Evolutionary conservation across 2,888 invertebrate species (phyloP).

Genomic region (Cephus pygmeus): DNA sequence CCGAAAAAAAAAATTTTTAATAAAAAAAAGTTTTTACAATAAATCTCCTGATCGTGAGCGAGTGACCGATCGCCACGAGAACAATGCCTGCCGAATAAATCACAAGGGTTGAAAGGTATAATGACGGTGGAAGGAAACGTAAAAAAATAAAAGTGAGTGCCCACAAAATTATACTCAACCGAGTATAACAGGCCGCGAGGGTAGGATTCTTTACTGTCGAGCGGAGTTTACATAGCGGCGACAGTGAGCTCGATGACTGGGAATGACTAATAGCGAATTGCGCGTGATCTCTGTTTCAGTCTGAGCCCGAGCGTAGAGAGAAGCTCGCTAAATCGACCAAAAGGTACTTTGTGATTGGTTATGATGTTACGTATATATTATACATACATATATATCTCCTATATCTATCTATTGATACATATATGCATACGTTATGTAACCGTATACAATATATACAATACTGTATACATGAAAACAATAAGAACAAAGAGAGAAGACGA

Average conservation of each 20-base stretch:
- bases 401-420: constrained; percentile 36
- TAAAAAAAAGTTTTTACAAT: too few species aligned
- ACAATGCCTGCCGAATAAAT: too few species aligned
- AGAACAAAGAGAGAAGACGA: too few species aligned
- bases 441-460: constrained; percentile 30
- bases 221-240: neutral
- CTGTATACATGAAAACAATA: constrained; percentile 29
- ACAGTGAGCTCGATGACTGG: neutral
- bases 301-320: constrained; percentile 65
- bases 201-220: too few species aligned
- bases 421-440: constrained; percentile 5
- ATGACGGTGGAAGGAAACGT: neutral
- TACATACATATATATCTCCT: constrained; percentile 34
- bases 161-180: too few species aligned
- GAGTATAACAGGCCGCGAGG: too few species aligned
- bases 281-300: constrained; percentile 66
- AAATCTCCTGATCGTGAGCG: too few species aligned
- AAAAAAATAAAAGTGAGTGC: neutral
- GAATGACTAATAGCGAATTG: constrained; percentile 56
- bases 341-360: constrained; percentile 66
- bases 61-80: too few species aligned
- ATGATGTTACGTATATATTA: constrained; percentile 51
- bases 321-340: constrained; percentile 65
- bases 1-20: too few species aligned
- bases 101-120: neutral